Conservation (phyloP, 1,140 invertebrate genomes). For the Aphelinus certus region DNA sequence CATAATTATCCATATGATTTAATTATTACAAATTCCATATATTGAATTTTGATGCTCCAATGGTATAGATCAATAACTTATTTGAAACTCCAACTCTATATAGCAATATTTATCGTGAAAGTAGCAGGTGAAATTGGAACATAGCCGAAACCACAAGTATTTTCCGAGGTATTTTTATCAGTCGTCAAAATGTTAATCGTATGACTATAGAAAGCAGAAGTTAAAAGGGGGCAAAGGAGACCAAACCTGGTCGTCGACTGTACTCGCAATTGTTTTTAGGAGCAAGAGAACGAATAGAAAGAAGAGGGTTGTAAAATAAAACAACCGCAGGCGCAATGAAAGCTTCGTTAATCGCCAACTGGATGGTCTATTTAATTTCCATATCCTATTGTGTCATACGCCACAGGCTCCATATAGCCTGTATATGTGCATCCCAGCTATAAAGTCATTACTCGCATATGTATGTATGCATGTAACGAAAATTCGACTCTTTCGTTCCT, state of each 20-base stretch:
- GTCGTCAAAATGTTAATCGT: not conserved
- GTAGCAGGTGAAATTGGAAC: too few species aligned
- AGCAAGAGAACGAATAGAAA: not conserved
- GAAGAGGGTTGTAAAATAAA: conserved; percentile 4
- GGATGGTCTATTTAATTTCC: conserved; percentile 19
- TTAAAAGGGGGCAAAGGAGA: not conserved
- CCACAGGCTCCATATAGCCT: not conserved
- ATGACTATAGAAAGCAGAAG: not conserved
- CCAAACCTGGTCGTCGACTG: not conserved
- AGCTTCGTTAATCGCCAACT: not conserved
- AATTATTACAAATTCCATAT: too few species aligned
- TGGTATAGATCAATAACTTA: too few species aligned
- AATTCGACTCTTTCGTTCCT: too few species aligned
- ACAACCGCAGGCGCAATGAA: conserved; percentile 6
- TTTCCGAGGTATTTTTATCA: not conserved
- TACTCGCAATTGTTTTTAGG: conserved; percentile 1
- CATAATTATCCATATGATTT: too few species aligned
- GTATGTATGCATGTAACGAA: too few species aligned
- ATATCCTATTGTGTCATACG: conserved; percentile 12
- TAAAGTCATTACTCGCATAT: too few species aligned
- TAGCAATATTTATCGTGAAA: too few species aligned
- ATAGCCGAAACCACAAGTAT: too few species aligned
- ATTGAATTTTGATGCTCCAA: too few species aligned
- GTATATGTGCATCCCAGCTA: too few species aligned
- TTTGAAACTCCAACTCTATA: too few species aligned